Conservation (phyloP, 2,797 vertebrate species). For the Hipposideros larvatus region DNA sequence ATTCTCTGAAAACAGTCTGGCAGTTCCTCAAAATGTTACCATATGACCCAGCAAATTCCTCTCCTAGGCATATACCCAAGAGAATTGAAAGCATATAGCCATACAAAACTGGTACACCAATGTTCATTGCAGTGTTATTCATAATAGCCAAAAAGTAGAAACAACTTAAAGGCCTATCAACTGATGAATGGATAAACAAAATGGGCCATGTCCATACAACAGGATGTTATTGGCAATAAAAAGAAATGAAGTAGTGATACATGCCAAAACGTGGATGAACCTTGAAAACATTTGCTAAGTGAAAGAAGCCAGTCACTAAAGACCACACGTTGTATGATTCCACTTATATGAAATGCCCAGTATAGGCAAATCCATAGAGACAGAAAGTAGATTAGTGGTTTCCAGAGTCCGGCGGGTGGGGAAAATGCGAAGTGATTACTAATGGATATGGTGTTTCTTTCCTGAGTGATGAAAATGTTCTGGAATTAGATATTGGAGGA, state of each 20-base stretch:
- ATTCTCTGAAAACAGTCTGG: slow-evolving; percentile 13
- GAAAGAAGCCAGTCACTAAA: neutral
- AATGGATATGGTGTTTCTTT: neutral
- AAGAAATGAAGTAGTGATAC: neutral
- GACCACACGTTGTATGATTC: neutral
- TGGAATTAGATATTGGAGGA: slow-evolving; percentile 30
- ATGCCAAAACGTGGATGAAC: neutral
- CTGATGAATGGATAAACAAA: neutral
- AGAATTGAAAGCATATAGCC: neutral
- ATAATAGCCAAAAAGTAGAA: neutral
- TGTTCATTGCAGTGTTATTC: neutral
- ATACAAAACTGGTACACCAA: neutral
- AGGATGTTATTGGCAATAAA: neutral
- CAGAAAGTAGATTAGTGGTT: slow-evolving; percentile 5
- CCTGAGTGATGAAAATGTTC: neutral
- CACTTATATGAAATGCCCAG: neutral
- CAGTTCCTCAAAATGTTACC: slow-evolving; percentile 2
- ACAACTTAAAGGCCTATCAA: neutral
- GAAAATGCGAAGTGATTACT: neutral
- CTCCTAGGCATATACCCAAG: neutral
- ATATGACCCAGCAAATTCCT: neutral
- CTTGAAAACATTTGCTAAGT: neutral
- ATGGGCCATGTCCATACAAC: neutral
- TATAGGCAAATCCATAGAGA: slow-evolving; percentile 5
- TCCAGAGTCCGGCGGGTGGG: neutral